A percentile compares a stretch with the other conserved stretches of the same genome.
These are phyloP conservation scores for Nothocercus julius DNA, from an alignment of 2,113 vertebrate genomes.

Conservation along the genomic window DNA sequence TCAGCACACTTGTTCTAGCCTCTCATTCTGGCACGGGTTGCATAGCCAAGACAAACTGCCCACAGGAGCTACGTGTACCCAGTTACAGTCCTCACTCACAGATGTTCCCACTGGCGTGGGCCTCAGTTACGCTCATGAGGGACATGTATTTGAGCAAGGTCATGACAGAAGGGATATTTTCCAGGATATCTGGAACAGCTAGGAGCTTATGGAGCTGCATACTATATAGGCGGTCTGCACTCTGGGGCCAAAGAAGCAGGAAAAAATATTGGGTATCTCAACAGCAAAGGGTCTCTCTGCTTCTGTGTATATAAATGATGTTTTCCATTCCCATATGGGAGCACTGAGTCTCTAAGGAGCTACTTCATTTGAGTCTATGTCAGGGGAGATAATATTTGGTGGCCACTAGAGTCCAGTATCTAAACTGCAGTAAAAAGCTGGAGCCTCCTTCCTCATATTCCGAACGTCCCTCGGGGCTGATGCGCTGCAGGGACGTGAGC, in stretches of 20 bases:
- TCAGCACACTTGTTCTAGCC: background rate
- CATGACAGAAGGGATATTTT: background rate
- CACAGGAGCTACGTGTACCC: background rate
- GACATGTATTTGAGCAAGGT: background rate
- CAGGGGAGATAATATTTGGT: background rate
- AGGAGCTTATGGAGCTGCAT: background rate
- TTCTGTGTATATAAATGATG: background rate
- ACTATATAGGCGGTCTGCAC: accelerated
- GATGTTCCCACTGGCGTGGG: constrained; percentile 17
- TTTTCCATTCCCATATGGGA: background rate
- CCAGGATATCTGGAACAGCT: background rate
- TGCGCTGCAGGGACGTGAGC: background rate
- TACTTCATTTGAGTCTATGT: background rate
- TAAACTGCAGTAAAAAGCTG: background rate
- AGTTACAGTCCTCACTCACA: constrained; percentile 16
- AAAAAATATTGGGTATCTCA: background rate
- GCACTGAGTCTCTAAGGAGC: background rate
- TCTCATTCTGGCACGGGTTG: background rate
- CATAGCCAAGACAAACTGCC: background rate
- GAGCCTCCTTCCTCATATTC: background rate
- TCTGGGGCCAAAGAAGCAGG: background rate
- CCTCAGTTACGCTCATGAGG: background rate
- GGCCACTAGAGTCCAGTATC: background rate
- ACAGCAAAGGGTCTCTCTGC: background rate
- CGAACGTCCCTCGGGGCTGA: background rate